Percentiles rank a stretch among this genome's conserved stretches.
phyloP scores from a whole-genome alignment of 2,888 invertebrate genomes.

The Ernsta delagoae region DNA sequence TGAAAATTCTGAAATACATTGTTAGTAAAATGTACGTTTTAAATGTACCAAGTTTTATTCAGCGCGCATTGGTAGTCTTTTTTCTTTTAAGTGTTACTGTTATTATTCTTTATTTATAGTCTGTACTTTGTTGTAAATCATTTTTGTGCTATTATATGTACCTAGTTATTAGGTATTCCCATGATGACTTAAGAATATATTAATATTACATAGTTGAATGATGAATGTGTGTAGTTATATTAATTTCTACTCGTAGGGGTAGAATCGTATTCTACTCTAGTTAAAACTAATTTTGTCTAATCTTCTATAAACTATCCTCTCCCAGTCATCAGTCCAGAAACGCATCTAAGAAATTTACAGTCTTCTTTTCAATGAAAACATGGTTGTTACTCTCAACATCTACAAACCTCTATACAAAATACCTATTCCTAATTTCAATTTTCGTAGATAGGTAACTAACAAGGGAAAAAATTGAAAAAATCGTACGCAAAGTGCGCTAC shows the following conservation, averaged over 20 bases:
- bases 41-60: constrained; percentile 13
- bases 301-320: too few species aligned
- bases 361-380: too few species aligned
- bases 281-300: too few species aligned
- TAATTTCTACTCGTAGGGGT: too few species aligned
- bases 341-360: too few species aligned
- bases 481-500: background rate
- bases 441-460: background rate
- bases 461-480: background rate
- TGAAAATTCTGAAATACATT: constrained; percentile 26
- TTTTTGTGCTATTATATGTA: too few species aligned
- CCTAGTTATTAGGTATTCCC: too few species aligned
- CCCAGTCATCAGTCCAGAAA: too few species aligned
- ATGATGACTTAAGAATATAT: too few species aligned
- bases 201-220: too few species aligned
- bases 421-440: background rate
- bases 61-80: background rate
- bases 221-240: too few species aligned
- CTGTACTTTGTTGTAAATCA: background rate
- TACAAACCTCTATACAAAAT: background rate
- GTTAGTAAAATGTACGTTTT: constrained; percentile 19
- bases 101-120: background rate
- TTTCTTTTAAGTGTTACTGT: background rate
- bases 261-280: too few species aligned
- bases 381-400: background rate